These are phyloP conservation scores for Antechinus stuartii DNA, from an alignment of 2,113 vertebrate genomes.

Conservation along the genomic window DNA sequence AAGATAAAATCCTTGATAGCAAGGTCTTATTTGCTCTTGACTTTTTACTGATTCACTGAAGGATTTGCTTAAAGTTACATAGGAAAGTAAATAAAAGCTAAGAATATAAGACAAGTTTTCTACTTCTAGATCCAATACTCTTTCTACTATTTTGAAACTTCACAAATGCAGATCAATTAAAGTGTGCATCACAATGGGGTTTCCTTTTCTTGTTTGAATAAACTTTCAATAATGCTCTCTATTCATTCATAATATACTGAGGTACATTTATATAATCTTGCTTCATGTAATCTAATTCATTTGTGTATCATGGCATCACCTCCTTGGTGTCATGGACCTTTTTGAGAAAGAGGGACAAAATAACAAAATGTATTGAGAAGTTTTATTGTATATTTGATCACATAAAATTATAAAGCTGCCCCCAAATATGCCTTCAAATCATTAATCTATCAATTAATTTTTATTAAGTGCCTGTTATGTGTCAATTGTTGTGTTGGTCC, in stretches of 20 bases:
- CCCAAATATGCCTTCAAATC: not conserved
- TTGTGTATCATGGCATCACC: no score
- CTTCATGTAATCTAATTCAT: no score
- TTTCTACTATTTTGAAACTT: not conserved
- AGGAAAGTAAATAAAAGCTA: not conserved
- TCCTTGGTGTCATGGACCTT: no score
- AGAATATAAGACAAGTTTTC: not conserved
- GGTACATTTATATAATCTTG: no score
- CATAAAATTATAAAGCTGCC: not conserved
- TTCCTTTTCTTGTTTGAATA: not conserved
- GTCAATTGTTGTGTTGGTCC: not conserved
- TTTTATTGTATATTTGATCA: not conserved
- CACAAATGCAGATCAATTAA: not conserved
- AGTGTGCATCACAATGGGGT: not conserved
- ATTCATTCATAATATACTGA: not conserved
- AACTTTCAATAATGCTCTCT: not conserved
- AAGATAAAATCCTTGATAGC: not conserved
- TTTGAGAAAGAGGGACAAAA: no score
- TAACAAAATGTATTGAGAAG: not conserved
- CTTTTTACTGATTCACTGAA: not conserved
- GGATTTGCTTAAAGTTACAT: not conserved
- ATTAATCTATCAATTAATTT: not conserved
- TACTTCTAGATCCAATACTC: not conserved
- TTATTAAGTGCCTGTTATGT: not conserved
- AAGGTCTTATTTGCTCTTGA: not conserved